These are phyloP conservation scores for Mythimna albipuncta DNA, from an alignment of 2,888 invertebrate species.

Conservation along the genomic window DNA sequence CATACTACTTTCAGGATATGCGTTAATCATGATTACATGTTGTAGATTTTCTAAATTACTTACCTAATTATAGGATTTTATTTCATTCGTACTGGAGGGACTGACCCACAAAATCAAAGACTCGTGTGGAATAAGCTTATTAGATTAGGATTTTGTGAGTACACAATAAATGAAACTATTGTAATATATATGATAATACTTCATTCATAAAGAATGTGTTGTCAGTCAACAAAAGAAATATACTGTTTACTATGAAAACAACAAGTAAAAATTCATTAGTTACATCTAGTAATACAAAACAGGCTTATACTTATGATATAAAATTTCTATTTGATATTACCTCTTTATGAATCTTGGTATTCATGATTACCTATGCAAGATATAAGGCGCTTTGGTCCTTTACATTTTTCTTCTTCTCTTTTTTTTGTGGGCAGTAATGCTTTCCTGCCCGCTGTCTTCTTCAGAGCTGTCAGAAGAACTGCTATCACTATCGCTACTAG, in stretches of 20 bases:
- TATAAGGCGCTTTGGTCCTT: constrained; percentile 75
- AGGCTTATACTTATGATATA: constrained; percentile 73
- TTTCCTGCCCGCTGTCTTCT: constrained; percentile 96
- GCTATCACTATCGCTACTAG: constrained; percentile 92
- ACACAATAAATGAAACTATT: constrained; percentile 10
- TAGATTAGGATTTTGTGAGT: neutral
- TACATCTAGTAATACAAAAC: constrained; percentile 84
- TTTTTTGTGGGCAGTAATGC: constrained; percentile 96
- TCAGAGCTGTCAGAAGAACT: constrained; percentile 90
- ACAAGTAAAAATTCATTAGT: constrained; percentile 74
- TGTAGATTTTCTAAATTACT: too few species aligned
- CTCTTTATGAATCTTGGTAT: constrained; percentile 69
- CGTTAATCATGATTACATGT: too few species aligned
- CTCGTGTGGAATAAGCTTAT: too few species aligned
- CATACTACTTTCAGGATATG: too few species aligned
- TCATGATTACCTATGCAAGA: constrained; percentile 65
- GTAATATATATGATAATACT: constrained; percentile 68
- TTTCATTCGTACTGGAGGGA: too few species aligned
- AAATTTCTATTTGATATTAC: constrained; percentile 61
- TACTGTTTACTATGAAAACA: constrained; percentile 74
- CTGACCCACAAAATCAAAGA: too few species aligned
- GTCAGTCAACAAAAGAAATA: constrained; percentile 74
- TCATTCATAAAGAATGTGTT: constrained; percentile 73
- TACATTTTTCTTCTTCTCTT: constrained; percentile 92
- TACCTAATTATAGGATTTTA: too few species aligned